These are phyloP conservation scores for Phaonia tiefii DNA, from an alignment of 2,888 invertebrate species.

Conservation along the genomic window DNA sequence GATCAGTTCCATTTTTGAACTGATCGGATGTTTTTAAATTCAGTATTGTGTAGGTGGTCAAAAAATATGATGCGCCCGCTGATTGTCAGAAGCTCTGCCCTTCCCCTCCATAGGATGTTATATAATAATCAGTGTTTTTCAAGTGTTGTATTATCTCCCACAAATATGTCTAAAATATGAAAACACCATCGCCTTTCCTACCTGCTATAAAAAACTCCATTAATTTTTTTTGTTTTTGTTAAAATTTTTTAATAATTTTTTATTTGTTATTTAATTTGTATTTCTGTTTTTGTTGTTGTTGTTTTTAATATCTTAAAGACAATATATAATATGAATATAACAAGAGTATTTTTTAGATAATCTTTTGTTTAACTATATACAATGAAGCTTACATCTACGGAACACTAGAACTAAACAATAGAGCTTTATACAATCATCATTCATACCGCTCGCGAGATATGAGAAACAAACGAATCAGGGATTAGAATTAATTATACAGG, in stretches of 20 bases:
- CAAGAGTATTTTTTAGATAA: slow-evolving; percentile 56
- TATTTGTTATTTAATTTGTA: slow-evolving; percentile 38
- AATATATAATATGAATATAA: slow-evolving; percentile 61
- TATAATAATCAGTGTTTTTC: too few relatives aligned
- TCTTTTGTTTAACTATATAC: slow-evolving; percentile 44
- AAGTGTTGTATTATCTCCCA: too few relatives aligned
- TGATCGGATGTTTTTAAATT: too few relatives aligned
- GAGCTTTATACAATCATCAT: slow-evolving; percentile 3
- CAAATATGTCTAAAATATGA: too few relatives aligned
- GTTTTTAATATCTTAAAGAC: slow-evolving; percentile 65
- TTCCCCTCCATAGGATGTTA: too few relatives aligned
- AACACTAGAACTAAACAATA: slow-evolving; percentile 41
- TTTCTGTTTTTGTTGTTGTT: slow-evolving; percentile 41
- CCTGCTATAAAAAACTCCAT: too few relatives aligned
- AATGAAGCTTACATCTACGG: slow-evolving; percentile 54
- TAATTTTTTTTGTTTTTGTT: slow-evolving; percentile 41
- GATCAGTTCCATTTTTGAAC: too few relatives aligned
- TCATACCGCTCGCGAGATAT: too few relatives aligned
- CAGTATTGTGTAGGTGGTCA: too few relatives aligned
- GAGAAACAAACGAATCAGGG: slow-evolving; percentile 17
- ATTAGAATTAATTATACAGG: slow-evolving; percentile 2
- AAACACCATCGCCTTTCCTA: too few relatives aligned
- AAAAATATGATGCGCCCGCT: too few relatives aligned
- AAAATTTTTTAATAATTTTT: slow-evolving; percentile 49
- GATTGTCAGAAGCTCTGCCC: too few relatives aligned